phyloP scores from a whole-genome alignment of 2,797 vertebrate genomes.

The Gallinago solitaria region DNA sequence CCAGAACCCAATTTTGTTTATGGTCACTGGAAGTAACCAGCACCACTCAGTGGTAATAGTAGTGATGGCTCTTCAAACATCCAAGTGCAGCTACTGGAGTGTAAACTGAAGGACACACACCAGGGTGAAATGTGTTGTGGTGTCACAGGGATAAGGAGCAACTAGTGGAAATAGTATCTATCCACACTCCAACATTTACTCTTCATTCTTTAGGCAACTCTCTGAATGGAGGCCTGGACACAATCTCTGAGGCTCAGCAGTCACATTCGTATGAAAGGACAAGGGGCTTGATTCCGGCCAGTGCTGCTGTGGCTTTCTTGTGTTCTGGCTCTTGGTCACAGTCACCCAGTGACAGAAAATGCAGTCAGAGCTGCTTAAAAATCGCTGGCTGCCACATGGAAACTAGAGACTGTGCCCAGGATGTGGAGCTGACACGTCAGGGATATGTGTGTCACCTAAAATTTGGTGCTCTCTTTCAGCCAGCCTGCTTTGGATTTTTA shows the following conservation, averaged over 20 bases:
- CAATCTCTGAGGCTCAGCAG: neutral
- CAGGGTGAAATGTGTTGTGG: neutral
- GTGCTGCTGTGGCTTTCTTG: neutral
- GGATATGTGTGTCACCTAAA: neutral
- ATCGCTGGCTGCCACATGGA: neutral
- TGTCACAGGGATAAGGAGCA: neutral
- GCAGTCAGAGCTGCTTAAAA: neutral
- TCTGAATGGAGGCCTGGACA: neutral
- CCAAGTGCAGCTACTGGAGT: neutral
- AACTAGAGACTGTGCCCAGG: neutral
- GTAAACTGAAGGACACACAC: neutral
- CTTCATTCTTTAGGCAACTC: neutral
- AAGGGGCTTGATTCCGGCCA: neutral
- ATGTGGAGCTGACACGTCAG: neutral
- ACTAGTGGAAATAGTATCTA: neutral
- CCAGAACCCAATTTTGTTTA: neutral
- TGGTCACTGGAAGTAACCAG: neutral
- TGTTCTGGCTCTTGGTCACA: neutral
- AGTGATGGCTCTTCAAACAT: neutral
- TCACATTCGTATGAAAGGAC: neutral
- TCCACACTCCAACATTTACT: neutral
- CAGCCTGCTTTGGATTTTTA: neutral
- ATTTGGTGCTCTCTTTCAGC: neutral
- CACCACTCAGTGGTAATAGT: constrained; percentile 18
- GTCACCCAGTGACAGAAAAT: neutral